phyloP scores from a whole-genome alignment of 2,113 vertebrate species.

The Pica pica region DNA sequence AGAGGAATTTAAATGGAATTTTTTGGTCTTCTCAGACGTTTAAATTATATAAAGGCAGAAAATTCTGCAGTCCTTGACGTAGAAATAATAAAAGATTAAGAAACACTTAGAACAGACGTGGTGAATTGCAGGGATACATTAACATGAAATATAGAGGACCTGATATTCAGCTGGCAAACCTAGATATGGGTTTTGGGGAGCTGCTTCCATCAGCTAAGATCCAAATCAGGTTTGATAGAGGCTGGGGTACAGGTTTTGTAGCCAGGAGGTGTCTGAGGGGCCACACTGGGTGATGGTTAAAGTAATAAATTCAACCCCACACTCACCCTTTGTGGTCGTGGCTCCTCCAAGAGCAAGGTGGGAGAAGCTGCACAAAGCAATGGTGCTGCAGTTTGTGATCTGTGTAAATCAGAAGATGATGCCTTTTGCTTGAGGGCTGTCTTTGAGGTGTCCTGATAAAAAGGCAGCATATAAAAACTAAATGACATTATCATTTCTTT shows the following conservation, averaged over 20 bases:
- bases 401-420: neutral
- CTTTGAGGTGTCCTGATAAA: neutral
- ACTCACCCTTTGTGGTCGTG: neutral
- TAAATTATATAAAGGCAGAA: neutral
- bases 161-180: neutral
- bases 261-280: neutral
- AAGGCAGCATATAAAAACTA: neutral
- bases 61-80: neutral
- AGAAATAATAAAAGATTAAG: conserved; percentile 24
- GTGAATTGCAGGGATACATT: neutral
- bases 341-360: neutral
- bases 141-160: neutral
- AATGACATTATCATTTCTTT: neutral
- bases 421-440: neutral
- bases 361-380: neutral
- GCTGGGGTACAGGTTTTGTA: neutral
- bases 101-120: neutral
- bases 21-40: neutral
- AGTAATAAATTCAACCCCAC: neutral
- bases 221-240: neutral
- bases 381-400: neutral
- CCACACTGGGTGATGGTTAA: accelerated
- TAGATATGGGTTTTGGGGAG: neutral
- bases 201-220: neutral
- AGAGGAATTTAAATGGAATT: neutral